Percentiles rank a stretch among this genome's conserved stretches.
These are phyloP conservation scores for Antheraea mylitta DNA, from an alignment of 1,140 invertebrate genomes.

Conservation along the genomic window DNA sequence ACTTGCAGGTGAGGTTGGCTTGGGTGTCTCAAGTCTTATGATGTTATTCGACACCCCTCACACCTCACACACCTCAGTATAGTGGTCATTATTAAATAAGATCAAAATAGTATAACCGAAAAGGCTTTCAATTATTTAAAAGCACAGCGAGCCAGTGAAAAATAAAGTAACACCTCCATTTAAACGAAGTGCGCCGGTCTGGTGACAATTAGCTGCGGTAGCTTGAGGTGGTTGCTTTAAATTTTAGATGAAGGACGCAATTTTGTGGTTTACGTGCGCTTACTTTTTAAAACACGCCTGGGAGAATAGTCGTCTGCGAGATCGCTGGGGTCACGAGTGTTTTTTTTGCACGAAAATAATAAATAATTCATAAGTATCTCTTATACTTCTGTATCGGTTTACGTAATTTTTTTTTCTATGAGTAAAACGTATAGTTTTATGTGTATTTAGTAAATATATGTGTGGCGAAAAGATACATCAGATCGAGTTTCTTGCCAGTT, in stretches of 20 bases:
- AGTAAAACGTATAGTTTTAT: no score
- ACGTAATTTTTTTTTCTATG: not conserved
- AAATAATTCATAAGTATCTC: not conserved
- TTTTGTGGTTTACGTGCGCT: constrained; percentile 25
- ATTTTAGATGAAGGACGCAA: constrained; percentile 35
- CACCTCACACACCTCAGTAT: no score
- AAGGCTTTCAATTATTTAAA: not conserved
- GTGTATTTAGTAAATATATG: no score
- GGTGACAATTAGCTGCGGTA: constrained; percentile 26
- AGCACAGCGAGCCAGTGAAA: not conserved
- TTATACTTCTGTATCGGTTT: not conserved
- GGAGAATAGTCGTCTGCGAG: constrained; percentile 16
- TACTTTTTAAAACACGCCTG: constrained; percentile 24
- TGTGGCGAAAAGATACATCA: no score
- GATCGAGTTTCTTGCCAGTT: no score
- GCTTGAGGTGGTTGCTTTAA: constrained; percentile 26
- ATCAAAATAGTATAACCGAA: not conserved
- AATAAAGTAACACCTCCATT: constrained; percentile 3
- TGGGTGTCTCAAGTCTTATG: no score
- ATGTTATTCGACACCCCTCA: no score
- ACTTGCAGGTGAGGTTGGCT: no score
- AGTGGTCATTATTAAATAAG: not conserved
- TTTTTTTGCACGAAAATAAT: not conserved
- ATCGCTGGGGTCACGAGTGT: not conserved
- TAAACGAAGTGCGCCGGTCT: constrained; percentile 10